A percentile compares a stretch with the other conserved stretches of the same genome.
Evolutionary conservation across 2,113 vertebrate genomes (phyloP).

Genomic region (Gavialis gangeticus): DNA sequence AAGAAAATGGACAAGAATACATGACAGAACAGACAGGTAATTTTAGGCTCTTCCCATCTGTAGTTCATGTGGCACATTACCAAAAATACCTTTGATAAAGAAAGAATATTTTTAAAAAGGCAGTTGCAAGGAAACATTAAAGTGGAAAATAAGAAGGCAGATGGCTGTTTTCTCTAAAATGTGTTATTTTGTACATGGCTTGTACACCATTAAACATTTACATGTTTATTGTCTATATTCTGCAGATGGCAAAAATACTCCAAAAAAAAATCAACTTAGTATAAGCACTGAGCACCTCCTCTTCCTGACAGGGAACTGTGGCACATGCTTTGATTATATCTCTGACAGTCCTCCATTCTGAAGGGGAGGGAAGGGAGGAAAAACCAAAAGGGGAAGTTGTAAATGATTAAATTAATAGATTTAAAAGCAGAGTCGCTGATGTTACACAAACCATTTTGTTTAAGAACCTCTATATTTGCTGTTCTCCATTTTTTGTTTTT

Average conservation of each 20-base stretch:
- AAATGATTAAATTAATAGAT: constrained; percentile 4
- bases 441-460: not conserved
- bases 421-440: not conserved
- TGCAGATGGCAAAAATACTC: not conserved
- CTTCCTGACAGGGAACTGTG: not conserved
- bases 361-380: not conserved
- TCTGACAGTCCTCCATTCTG: not conserved
- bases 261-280: not conserved
- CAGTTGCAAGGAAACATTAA: not conserved
- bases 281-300: not conserved
- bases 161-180: not conserved
- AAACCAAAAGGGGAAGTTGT: not conserved
- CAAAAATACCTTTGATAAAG: not conserved
- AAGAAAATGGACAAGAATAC: not conserved
- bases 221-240: not conserved
- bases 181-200: not conserved
- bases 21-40: not conserved
- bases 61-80: not conserved
- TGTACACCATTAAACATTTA: not conserved
- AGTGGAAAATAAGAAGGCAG: not conserved
- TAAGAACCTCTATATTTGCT: not conserved
- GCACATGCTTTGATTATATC: not conserved
- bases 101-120: not conserved
- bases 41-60: not conserved
- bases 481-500: not conserved